A percentile compares a stretch with the other conserved stretches of the same genome.
phyloP scores from a whole-genome alignment of 2,113 vertebrate species.

The pig (Sus scrofa) region T2T-Sscrofa CM000813.6:16024001-16024500 shows the following conservation, averaged over 20 bases:
- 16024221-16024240: background rate
- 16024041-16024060: background rate
- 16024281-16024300: background rate
- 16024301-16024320: background rate
- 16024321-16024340: background rate
- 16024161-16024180: background rate
- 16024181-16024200: background rate
- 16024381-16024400: background rate
- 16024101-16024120: background rate
- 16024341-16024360: background rate
- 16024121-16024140: background rate
- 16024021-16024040: background rate
- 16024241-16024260: background rate
- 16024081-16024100: background rate
- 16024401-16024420: background rate
- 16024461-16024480: too few species aligned
- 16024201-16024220: background rate
- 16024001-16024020: background rate
- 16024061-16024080: background rate
- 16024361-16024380: background rate
- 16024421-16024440: background rate
- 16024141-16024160: background rate
- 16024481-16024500: too few species aligned
- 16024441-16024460: background rate
- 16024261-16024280: background rate